Conservation (phyloP, 2,113 vertebrate genomes). For the Nycticryphes semicollaris region DNA sequence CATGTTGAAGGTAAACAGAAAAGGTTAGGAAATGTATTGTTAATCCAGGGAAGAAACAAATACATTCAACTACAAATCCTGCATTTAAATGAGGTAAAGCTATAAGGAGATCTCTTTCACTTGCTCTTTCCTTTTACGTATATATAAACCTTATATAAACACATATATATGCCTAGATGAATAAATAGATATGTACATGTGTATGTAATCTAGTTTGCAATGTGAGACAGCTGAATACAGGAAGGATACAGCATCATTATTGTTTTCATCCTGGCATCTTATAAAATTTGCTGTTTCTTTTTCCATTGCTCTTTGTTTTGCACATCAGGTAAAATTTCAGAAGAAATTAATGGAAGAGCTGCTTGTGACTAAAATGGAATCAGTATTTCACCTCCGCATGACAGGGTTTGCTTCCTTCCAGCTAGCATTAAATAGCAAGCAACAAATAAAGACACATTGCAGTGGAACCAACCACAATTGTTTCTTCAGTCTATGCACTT, state of each 20-base stretch:
- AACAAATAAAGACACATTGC: slow-evolving; percentile 74
- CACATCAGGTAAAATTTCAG: slow-evolving; percentile 16
- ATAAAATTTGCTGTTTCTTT: background rate
- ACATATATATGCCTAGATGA: background rate
- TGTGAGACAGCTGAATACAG: background rate
- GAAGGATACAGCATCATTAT: background rate
- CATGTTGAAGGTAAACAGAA: background rate
- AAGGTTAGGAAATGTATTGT: background rate
- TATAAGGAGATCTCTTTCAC: background rate
- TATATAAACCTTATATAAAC: background rate
- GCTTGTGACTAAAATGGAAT: slow-evolving; percentile 17
- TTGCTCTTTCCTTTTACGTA: background rate
- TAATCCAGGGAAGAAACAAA: background rate
- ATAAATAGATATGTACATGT: background rate
- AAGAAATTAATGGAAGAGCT: slow-evolving; percentile 16
- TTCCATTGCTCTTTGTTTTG: background rate
- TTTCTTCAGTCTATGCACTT: slow-evolving; percentile 59
- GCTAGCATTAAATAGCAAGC: slow-evolving; percentile 56
- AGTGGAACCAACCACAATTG: slow-evolving; percentile 50
- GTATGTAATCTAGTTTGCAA: background rate
- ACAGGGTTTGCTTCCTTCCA: slow-evolving; percentile 25
- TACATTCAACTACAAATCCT: background rate
- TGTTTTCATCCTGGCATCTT: background rate
- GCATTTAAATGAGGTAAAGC: background rate
- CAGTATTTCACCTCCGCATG: slow-evolving; percentile 32